Evolutionary conservation across 2,888 invertebrate species (phyloP).

Genomic region (Tillus elongatus): DNA sequence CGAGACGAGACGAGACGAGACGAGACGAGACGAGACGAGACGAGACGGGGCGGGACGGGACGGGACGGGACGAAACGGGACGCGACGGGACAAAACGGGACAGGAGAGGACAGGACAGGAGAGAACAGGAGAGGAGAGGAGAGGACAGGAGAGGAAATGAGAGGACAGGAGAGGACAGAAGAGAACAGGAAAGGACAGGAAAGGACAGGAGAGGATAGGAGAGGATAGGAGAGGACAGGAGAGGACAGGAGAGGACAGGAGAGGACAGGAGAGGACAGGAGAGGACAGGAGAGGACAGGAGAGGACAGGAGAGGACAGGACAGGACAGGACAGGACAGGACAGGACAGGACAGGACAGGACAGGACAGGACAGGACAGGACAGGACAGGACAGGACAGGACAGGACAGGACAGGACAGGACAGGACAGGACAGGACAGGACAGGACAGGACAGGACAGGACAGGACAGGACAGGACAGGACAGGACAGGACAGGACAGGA

Average conservation of each 20-base stretch:
- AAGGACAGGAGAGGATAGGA: constrained; percentile 13
- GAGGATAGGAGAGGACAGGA: constrained; percentile 12
- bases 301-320: constrained; percentile 8
- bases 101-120: neutral
- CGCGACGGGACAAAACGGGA: neutral
- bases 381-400: constrained; percentile 13
- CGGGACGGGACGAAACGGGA: neutral
- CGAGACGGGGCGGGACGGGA: constrained; percentile 30
- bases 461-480: constrained; percentile 15
- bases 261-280: constrained; percentile 12
- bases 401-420: constrained; percentile 11
- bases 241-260: constrained; percentile 11
- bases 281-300: constrained; percentile 10
- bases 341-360: constrained; percentile 14
- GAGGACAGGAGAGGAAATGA: constrained; percentile 9
- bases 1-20: neutral
- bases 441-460: constrained; percentile 12
- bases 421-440: constrained; percentile 7
- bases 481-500: constrained; percentile 14
- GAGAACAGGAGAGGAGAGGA: neutral
- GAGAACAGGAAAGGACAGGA: constrained; percentile 26
- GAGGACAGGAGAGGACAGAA: constrained; percentile 17
- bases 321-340: constrained; percentile 12
- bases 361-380: constrained; percentile 14
- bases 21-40: neutral